Evolutionary conservation across 1,140 invertebrate genomes (phyloP).

Genomic region (Nephila pilipes): DNA sequence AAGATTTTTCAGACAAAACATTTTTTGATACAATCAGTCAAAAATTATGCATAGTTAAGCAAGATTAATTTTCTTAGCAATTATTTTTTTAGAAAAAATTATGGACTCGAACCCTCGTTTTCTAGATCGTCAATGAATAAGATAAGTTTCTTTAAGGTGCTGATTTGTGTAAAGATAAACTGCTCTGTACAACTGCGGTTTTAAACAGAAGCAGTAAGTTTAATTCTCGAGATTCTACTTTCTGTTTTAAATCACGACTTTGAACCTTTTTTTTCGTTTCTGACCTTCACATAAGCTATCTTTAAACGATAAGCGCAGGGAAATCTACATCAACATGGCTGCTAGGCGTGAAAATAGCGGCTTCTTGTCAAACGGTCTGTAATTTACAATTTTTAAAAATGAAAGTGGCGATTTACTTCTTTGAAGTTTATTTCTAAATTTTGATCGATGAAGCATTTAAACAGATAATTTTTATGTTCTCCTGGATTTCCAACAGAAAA

Average conservation of each 20-base stretch:
- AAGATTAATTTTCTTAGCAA: no score
- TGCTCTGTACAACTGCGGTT: background rate
- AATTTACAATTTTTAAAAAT: background rate
- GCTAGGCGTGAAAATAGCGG: background rate
- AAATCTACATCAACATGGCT: background rate
- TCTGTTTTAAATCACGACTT: constrained; percentile 6
- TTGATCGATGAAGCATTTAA: constrained; percentile 8
- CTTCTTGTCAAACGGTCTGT: background rate
- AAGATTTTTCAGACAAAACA: no score
- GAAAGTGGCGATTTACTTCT: background rate
- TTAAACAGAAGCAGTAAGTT: background rate
- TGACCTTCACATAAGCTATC: background rate
- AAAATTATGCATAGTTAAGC: no score
- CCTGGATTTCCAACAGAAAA: no score
- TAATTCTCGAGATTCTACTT: background rate
- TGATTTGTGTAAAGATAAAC: background rate
- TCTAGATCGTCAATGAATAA: background rate
- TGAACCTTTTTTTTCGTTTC: background rate
- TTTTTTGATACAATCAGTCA: no score
- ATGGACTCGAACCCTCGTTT: background rate
- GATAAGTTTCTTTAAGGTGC: background rate
- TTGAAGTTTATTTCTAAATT: background rate
- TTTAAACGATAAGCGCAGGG: background rate
- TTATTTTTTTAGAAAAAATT: no score
- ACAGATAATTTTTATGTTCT: background rate